Conservation (phyloP, 1,140 invertebrate species). For the Camponotus floridanus region DNA sequence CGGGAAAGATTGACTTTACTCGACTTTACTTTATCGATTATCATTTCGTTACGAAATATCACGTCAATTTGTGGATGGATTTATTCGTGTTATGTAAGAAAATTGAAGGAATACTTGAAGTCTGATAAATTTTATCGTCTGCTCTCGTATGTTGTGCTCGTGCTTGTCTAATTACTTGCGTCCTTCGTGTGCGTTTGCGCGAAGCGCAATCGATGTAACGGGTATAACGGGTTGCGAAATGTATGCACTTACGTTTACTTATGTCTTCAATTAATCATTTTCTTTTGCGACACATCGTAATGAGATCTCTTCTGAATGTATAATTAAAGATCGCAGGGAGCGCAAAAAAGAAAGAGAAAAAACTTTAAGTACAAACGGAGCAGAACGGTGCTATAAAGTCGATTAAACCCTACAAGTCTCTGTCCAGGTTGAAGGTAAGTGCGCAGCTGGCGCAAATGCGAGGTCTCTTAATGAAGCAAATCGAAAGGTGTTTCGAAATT, state of each 20-base stretch:
- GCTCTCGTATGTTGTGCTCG: not conserved
- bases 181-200: slow-evolving; percentile 40
- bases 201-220: slow-evolving; percentile 54
- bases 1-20: not conserved
- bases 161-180: slow-evolving; percentile 30
- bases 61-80: not conserved
- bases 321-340: slow-evolving; percentile 46
- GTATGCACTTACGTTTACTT: slow-evolving; percentile 36
- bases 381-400: slow-evolving; percentile 29
- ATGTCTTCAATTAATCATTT: slow-evolving; percentile 54
- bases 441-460: slow-evolving; percentile 52
- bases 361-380: slow-evolving; percentile 39
- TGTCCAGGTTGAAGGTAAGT: slow-evolving; percentile 3
- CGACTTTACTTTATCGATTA: slow-evolving; percentile 28
- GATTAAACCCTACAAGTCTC: slow-evolving; percentile 24
- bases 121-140: not conserved
- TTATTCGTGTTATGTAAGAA: not conserved
- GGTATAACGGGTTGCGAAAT: slow-evolving; percentile 42
- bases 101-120: not conserved
- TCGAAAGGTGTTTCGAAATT: slow-evolving; percentile 38
- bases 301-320: slow-evolving; percentile 58
- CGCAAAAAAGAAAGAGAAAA: slow-evolving; percentile 2
- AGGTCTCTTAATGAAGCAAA: slow-evolving; percentile 63
- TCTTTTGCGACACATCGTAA: slow-evolving; percentile 49
- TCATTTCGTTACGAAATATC: slow-evolving; percentile 25